phyloP scores from a whole-genome alignment of 2,113 vertebrate species.

The Chionis minor region DNA sequence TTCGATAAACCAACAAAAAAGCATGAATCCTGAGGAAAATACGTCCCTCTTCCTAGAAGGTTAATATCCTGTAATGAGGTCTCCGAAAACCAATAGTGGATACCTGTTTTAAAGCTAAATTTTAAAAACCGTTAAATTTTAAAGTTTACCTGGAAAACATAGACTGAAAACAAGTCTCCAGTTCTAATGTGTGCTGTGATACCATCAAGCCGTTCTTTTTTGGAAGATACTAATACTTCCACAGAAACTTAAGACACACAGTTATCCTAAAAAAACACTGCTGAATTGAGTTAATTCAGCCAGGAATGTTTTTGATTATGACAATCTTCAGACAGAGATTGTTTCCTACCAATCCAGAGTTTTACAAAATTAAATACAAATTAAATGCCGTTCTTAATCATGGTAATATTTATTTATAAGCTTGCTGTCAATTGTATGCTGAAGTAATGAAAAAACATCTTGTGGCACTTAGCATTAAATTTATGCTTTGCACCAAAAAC shows the following conservation, averaged over 20 bases:
- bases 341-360: background rate
- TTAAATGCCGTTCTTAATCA: background rate
- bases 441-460: background rate
- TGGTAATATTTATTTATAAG: background rate
- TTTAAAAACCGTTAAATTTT: background rate
- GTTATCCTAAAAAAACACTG: background rate
- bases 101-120: background rate
- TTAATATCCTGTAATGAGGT: background rate
- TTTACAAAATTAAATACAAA: background rate
- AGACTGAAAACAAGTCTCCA: background rate
- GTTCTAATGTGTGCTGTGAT: background rate
- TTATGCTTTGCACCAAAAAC: background rate
- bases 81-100: background rate
- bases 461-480: background rate
- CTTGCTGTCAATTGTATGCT: background rate
- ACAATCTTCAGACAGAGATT: background rate
- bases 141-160: background rate
- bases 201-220: background rate
- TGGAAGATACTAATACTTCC: background rate
- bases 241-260: background rate
- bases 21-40: constrained; percentile 10
- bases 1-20: constrained; percentile 53
- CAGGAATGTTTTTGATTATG: background rate
- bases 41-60: background rate
- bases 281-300: background rate